Evolutionary conservation across 2,113 vertebrate genomes (phyloP).

Genomic region (Tilapia sparmanii): DNA sequence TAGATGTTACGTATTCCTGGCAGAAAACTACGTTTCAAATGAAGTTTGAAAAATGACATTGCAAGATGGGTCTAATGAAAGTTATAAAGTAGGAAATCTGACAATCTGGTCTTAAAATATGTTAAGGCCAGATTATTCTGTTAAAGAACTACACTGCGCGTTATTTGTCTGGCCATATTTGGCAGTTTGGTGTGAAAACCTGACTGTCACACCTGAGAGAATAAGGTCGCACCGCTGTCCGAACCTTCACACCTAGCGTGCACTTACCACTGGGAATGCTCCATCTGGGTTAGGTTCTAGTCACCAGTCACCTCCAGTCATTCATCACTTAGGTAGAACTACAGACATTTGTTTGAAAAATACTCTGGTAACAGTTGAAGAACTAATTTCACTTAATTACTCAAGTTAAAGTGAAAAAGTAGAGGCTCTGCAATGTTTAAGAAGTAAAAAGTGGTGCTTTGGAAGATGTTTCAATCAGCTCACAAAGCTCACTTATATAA

Average conservation of each 20-base stretch:
- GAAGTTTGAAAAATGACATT: background rate
- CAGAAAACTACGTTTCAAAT: background rate
- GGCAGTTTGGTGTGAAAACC: background rate
- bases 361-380: background rate
- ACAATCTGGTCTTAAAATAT: background rate
- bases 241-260: background rate
- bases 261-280: background rate
- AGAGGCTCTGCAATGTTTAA: background rate
- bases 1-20: background rate
- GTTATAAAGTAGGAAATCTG: background rate
- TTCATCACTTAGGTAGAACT: background rate
- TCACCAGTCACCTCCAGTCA: background rate
- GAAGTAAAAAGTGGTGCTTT: background rate
- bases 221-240: rapidly evolving
- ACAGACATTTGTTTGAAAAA: background rate
- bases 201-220: background rate
- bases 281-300: background rate
- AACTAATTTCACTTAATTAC: background rate
- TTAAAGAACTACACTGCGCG: background rate
- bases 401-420: background rate
- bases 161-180: background rate
- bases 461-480: background rate
- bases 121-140: background rate
- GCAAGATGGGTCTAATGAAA: background rate
- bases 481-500: background rate